These are phyloP conservation scores for Lytechinus pictus DNA, from an alignment of 35 echinoderm and acorn worm genomes.

Conservation along the genomic window DNA sequence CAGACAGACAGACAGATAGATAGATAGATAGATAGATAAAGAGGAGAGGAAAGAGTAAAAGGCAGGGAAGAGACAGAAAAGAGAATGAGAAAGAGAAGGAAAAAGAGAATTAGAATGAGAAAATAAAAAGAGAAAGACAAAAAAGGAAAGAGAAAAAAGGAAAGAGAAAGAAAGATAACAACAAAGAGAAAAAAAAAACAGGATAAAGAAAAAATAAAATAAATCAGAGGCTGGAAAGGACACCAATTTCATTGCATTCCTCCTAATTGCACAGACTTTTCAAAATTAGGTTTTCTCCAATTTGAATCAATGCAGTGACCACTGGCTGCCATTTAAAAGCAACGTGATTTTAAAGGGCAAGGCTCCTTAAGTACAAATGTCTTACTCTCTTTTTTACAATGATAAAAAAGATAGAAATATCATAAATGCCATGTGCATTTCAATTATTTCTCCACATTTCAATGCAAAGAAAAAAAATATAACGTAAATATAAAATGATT, in stretches of 20 bases:
- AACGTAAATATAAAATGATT: background rate
- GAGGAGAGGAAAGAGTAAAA: background rate
- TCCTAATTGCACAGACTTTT: background rate
- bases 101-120: background rate
- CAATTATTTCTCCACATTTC: background rate
- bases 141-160: background rate
- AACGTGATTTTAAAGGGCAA: background rate
- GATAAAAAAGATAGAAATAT: background rate
- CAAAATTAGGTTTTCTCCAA: background rate
- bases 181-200: background rate
- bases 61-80: background rate
- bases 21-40: too few relatives aligned
- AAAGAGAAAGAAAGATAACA: background rate
- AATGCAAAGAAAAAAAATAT: background rate
- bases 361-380: background rate
- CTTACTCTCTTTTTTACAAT: background rate
- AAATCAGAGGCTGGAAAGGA: background rate
- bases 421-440: background rate
- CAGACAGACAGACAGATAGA: too few relatives aligned
- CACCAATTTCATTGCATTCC: background rate
- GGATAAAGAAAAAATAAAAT: too few relatives aligned
- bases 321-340: background rate
- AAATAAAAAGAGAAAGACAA: background rate
- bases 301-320: background rate
- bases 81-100: background rate